Conservation (phyloP, 2,797 vertebrate species). For the Nyctalus aviator region DNA sequence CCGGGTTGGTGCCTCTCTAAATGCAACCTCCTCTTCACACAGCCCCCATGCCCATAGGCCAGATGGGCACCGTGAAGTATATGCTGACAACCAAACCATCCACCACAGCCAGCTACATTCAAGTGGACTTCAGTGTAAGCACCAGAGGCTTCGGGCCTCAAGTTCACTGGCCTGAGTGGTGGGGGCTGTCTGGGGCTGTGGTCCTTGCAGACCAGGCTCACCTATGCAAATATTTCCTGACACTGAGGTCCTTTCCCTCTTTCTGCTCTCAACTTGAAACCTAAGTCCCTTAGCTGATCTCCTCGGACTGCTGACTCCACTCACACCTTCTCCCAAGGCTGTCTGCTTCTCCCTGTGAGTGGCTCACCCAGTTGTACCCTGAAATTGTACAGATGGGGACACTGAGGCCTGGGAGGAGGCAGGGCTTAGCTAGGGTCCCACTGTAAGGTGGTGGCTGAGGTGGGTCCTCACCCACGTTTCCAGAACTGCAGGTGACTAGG, state of each 20-base stretch:
- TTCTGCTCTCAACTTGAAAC: background rate
- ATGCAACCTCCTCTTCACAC: background rate
- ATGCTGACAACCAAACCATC: background rate
- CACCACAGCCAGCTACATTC: slow-evolving; percentile 26
- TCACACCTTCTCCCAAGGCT: background rate
- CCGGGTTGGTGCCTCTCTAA: background rate
- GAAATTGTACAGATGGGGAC: background rate
- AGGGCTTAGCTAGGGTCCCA: background rate
- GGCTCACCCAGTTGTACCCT: background rate
- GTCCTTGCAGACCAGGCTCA: background rate
- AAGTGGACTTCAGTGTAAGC: slow-evolving; percentile 80
- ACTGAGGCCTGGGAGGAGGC: background rate
- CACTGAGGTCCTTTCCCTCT: background rate
- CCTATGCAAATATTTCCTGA: background rate
- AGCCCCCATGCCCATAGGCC: slow-evolving; percentile 63
- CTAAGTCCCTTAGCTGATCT: background rate
- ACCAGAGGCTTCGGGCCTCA: accelerated
- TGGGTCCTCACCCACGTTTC: background rate
- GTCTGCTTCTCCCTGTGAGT: background rate
- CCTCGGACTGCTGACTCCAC: background rate
- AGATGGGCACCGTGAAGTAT: slow-evolving; percentile 65
- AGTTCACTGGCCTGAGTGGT: background rate
- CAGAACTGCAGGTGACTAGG: background rate
- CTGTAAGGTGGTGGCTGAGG: background rate
- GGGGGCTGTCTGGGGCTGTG: background rate